Conservation (phyloP, 1,140 invertebrate genomes). For the Uloborus diversus region DNA sequence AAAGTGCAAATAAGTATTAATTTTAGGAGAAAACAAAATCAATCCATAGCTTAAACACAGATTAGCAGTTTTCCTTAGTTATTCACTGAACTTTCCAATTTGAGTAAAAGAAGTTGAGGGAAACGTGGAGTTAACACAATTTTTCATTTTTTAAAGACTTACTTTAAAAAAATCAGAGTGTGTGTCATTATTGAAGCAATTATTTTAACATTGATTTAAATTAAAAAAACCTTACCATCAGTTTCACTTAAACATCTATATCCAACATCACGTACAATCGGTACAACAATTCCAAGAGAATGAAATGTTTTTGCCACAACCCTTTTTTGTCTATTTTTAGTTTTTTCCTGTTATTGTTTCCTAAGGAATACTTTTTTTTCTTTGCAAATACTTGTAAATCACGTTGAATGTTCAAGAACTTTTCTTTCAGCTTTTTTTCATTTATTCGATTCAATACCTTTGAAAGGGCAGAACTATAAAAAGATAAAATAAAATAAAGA, state of each 20-base stretch:
- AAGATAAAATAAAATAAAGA: background rate
- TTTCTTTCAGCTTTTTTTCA: conserved; percentile 73
- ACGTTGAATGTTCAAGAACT: conserved; percentile 57
- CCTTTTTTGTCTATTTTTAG: conserved; percentile 74
- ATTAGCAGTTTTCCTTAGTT: no score
- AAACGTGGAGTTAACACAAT: no score
- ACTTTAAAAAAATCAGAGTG: no score
- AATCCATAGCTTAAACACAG: no score
- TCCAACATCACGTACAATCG: conserved; percentile 81
- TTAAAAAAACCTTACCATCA: conserved; percentile 77
- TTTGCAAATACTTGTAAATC: conserved; percentile 74
- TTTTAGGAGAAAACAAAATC: no score
- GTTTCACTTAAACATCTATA: conserved; percentile 80
- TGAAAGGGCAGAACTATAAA: conserved; percentile 72
- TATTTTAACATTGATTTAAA: no score
- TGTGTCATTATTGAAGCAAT: no score
- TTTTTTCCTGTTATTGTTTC: conserved; percentile 70
- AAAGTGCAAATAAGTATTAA: no score
- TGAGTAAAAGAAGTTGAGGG: no score
- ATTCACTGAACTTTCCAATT: no score
- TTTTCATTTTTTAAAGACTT: no score
- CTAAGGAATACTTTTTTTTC: conserved; percentile 72
- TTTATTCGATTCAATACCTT: conserved; percentile 71
- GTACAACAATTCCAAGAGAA: conserved; percentile 87
- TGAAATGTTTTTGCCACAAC: conserved; percentile 84